A percentile compares a stretch with the other conserved stretches of the same genome.
phyloP scores from a whole-genome alignment of 2,797 vertebrate species.

The Apogon hyalosoma region DNA sequence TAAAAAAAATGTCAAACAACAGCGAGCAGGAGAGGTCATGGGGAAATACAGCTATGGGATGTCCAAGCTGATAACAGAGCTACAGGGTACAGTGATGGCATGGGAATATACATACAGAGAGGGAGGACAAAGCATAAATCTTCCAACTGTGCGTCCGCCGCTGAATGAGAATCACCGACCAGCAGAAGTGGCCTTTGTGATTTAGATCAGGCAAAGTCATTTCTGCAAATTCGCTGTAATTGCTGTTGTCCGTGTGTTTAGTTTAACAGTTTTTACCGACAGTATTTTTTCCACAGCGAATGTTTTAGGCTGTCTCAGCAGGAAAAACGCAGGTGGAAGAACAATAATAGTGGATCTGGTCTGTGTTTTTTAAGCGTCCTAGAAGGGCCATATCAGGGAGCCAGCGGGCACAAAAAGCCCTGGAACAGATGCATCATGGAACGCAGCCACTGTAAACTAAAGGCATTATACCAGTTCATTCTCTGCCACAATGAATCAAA shows the following conservation, averaged over 20 bases:
- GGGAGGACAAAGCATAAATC: slow-evolving; percentile 32
- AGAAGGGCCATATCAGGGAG: too few species aligned
- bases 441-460: too few species aligned
- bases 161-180: slow-evolving; percentile 18
- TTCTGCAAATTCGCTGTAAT: slow-evolving; percentile 1
- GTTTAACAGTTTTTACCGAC: too few species aligned
- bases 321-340: too few species aligned
- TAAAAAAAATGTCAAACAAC: slow-evolving; percentile 15
- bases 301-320: too few species aligned
- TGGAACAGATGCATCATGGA: too few species aligned
- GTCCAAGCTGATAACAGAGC: slow-evolving; percentile 4
- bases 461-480: too few species aligned
- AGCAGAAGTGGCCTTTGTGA: slow-evolving; percentile 22
- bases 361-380: too few species aligned
- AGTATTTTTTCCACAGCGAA: too few species aligned
- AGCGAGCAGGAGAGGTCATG: slow-evolving; percentile 12
- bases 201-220: slow-evolving; percentile 21
- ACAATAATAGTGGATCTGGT: too few species aligned
- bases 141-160: slow-evolving; percentile 8
- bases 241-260: not conserved
- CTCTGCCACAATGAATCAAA: too few species aligned
- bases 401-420: too few species aligned
- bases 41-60: slow-evolving; percentile 29
- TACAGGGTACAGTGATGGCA: not conserved
- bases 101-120: slow-evolving; percentile 4